Base-by-base conservation (phyloP, 2,797 vertebrate species). In the Apogon hyalosoma region DNA sequence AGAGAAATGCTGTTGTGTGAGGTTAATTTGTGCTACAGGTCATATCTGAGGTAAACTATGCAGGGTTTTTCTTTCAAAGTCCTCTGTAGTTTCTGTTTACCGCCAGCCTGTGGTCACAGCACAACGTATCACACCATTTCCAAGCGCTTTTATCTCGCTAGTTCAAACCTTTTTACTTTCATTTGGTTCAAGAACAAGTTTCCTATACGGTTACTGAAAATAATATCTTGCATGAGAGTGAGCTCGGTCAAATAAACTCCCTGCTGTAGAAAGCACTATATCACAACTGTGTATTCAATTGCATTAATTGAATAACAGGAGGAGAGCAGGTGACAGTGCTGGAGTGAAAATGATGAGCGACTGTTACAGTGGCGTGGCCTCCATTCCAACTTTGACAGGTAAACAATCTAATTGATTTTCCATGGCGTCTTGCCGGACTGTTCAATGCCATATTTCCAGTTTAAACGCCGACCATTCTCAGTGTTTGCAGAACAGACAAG, bases 321-420 rank as follows among this genome's bases (percentile, higher is more conserved):
- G 66, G 82, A 79, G 86, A 84, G 82, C 77, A 67, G 76, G 84
- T 88, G 88, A 93, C 90, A 89, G 83, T 45, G 70, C 46, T 56
- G 80, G 82, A 90, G 88, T 80, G 84, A 82, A 88, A 87, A 90
- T 88, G 83, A 92, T 83, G 90, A 91, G 87, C 75, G 68, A 73
- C 76, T 21, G 69, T 82, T 82, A 82, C 76, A 74, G 84, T 78
- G 83, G 74, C 80, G 38, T 15, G 80, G 83, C 89, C 86, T 80
- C 87, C 73, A 69, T 92, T 87, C 87, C 88, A 90, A 91, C 90
- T 87, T 83, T 89, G 90, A 92, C 92, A 93, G 87, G 90, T 93
- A 94, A 94, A 93, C 90, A 92, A 84, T 91, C 91, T 94, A 94
- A 94, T 93, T 94, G 93, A 94, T 93, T 90, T 93, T 91, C 80